A percentile compares a stretch with the other conserved stretches of the same genome.
These are phyloP conservation scores for Alcis repandata DNA, from an alignment of 2,888 invertebrate species.

Conservation along the genomic window DNA sequence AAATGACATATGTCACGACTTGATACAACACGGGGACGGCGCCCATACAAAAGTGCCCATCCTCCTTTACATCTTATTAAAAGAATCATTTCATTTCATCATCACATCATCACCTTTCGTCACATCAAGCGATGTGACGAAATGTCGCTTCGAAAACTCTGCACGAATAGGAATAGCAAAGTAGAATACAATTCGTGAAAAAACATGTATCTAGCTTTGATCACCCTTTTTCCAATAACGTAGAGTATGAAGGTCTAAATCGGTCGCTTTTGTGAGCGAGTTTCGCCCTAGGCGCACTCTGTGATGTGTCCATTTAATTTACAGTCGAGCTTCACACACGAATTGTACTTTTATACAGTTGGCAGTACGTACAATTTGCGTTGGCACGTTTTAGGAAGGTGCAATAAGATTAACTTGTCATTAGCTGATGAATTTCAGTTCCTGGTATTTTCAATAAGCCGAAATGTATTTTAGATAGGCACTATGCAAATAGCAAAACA, in stretches of 20 bases:
- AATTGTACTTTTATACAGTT: conserved; percentile 59
- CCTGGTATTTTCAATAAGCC: neutral
- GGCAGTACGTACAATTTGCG: conserved; percentile 56
- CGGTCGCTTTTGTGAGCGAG: conserved; percentile 66
- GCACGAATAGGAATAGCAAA: conserved; percentile 72
- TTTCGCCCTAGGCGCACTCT: conserved; percentile 64
- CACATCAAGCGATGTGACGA: conserved; percentile 38
- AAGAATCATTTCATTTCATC: too few relatives aligned
- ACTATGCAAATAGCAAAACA: too few relatives aligned
- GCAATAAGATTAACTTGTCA: conserved; percentile 48
- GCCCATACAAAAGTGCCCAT: too few relatives aligned
- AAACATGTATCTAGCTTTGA: conserved; percentile 81
- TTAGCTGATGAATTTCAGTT: conserved; percentile 39
- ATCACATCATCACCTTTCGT: too few relatives aligned
- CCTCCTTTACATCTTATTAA: too few relatives aligned
- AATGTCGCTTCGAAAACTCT: conserved; percentile 67
- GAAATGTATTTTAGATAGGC: neutral
- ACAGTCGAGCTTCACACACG: conserved; percentile 56
- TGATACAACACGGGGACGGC: too few relatives aligned
- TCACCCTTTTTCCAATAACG: conserved; percentile 83
- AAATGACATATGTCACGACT: too few relatives aligned
- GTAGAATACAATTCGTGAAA: conserved; percentile 67
- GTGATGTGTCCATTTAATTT: conserved; percentile 81
- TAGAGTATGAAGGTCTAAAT: conserved; percentile 57
- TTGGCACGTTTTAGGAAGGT: conserved; percentile 42